Base-by-base conservation (phyloP, 2,888 invertebrate genomes). In the Panorpa germanica region DNA sequence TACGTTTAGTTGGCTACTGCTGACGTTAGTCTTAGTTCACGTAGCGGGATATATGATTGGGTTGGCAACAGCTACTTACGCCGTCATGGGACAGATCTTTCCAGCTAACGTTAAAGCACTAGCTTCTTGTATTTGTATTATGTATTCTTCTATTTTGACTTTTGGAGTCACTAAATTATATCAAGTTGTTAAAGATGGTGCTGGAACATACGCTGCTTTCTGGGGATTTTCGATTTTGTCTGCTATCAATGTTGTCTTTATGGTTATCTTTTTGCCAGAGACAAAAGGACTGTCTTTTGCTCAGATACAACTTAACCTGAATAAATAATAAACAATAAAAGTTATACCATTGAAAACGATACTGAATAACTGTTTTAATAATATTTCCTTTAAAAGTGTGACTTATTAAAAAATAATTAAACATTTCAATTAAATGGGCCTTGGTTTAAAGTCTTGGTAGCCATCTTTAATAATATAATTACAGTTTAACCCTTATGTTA, bases 31-130 rank as follows among this genome's bases (percentile, higher is more conserved):
- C 43, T 61, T 66, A 17, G 53, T 61, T 37, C 69, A 65, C 52
- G 65, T 68, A 50, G 62, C 65, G 39, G 62, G 63, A 19, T 69
- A 67, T 34, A 63, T 65, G 3, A 55, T 70, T 43, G 69, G 69
- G 10, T 57, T 68, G 44, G 69, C 69, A 2, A 67, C 68, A 4
- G 57, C 70, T 39, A 68, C 69, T 17, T 70, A 66, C 43, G 62
- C 68, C 21, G 60, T 69, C 28, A 61, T 67, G 24, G 65, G 66
- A 3, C 70, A 71, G 49, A 57, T 71, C 43, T 67, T 74, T 45
- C 65, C 74, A 23, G 54, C 63, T 3, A 58, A 66, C 39, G 68
- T 66, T 13, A 64, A 71, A 42, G 67, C 71, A 2, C 58, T 66
- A 35, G 70, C 73, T 1, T 66, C 69, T 16, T 67, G 69, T 36